Base-by-base conservation (phyloP, 2,888 invertebrate species). In the Teinopalpus imperialis region DNA sequence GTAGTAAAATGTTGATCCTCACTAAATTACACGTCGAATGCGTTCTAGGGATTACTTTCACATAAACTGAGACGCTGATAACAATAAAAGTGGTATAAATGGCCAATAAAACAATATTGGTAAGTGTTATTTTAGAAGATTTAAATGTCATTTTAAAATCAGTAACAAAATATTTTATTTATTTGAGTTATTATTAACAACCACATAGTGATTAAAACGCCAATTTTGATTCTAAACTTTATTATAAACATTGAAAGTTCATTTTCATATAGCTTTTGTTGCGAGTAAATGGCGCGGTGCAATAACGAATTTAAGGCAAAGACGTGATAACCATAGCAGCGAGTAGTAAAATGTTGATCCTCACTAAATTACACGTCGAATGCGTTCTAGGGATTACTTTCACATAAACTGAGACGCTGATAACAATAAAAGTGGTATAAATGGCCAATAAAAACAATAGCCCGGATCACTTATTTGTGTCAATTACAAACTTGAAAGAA, bases 21-120 rank as follows among this genome's bases (percentile, higher is more conserved):
- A 55, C 59, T 65, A 72, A 74, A 76, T 73, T 69, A 64, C 65
- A 48, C 43, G 48, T 47, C 53, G 51, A 64, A 67, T 62, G 57
- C 58, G 56, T 45, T 35, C 48, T 51, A 18, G 36, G 65, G 68
- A 75, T 72, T 74, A 70, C 63, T 53, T 49, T 52, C 53, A 53
- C 65, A 56, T 66, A 63, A 63, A 66, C 49, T 54, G 52, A 58
- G 58, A 65, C 61, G 54, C 42, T 31, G 30, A 29, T 31, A 49
- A 45, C 40, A 41, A 37, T 49, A 44, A 48, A 44, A 48, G 16
- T 18, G 14, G 37, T 31, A 31, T 29, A 31, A 37, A 44, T 24
- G 12, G 29, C 23, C 10, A 40, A 46, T 46, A 44, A 44, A 44
- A 37, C n/a, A n/a, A n/a, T n/a, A n/a, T n/a, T n/a, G n/a, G n/a